A percentile compares a stretch with the other conserved stretches of the same genome.
Evolutionary conservation across 2,888 invertebrate species (phyloP).

Genomic region (Cantharis lateralis): DNA sequence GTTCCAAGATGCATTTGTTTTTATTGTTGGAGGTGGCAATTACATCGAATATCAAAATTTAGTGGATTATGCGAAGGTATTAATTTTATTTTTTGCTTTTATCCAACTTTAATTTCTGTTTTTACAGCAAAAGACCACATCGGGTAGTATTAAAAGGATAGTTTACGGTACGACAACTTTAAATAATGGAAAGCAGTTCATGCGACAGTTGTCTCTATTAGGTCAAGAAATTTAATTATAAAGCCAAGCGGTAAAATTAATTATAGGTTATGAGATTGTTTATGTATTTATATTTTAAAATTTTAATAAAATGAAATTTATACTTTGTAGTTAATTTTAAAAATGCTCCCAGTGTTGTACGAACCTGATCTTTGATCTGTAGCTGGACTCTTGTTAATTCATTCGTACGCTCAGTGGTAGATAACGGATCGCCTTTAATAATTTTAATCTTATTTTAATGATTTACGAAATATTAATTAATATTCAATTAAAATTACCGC

Average conservation of each 20-base stretch:
- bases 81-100: background rate
- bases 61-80: slow-evolving; percentile 88
- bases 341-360: background rate
- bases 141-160: slow-evolving; percentile 76
- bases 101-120: slow-evolving; percentile 10
- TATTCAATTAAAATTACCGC: background rate
- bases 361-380: background rate
- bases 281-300: background rate
- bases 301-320: background rate
- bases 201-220: slow-evolving; percentile 84
- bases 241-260: background rate
- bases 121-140: slow-evolving; percentile 74
- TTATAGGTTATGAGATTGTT: background rate
- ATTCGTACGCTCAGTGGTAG: too few species aligned
- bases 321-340: background rate
- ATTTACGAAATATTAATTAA: too few species aligned
- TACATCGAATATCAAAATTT: slow-evolving; percentile 99
- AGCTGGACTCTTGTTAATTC: too few species aligned
- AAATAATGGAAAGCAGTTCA: slow-evolving; percentile 91
- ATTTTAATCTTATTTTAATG: too few species aligned
- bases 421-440: too few species aligned
- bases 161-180: slow-evolving; percentile 95
- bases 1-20: slow-evolving; percentile 88
- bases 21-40: slow-evolving; percentile 92
- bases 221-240: slow-evolving; percentile 69